phyloP scores from a whole-genome alignment of 2,113 vertebrate genomes.

The Cebus imitator region DNA sequence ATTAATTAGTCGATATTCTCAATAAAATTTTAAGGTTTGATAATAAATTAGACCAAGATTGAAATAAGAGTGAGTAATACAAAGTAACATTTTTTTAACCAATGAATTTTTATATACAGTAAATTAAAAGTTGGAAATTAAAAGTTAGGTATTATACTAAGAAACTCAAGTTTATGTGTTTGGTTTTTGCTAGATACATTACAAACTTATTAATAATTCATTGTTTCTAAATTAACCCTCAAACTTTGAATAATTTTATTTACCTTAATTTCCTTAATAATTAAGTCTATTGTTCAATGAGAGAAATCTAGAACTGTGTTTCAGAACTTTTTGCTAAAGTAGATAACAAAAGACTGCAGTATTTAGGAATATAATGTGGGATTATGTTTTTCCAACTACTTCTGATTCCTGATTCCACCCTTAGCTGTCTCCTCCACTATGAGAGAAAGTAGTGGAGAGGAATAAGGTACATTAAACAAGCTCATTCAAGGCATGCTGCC shows the following conservation, averaged over 20 bases:
- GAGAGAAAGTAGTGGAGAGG: background rate
- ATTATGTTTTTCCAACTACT: background rate
- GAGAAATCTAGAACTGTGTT: background rate
- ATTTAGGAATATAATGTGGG: background rate
- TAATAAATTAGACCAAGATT: background rate
- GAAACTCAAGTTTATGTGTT: background rate
- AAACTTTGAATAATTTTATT: background rate
- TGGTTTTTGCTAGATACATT: background rate
- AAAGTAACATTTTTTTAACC: background rate
- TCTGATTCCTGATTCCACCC: background rate
- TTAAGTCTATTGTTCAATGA: background rate
- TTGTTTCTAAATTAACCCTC: background rate
- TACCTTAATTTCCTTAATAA: background rate
- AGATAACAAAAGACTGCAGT: background rate
- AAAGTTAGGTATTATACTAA: background rate
- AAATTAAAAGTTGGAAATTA: background rate
- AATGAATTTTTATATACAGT: background rate
- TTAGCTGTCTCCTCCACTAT: accelerated
- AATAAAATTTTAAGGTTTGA: background rate
- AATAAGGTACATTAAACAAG: background rate
- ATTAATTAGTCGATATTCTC: background rate
- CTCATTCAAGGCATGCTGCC: background rate
- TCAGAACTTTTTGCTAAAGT: background rate
- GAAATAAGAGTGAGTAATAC: background rate
- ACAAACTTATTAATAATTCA: background rate